phyloP scores from a whole-genome alignment of 2,113 vertebrate genomes.

The Asarcornis scutulata region DNA sequence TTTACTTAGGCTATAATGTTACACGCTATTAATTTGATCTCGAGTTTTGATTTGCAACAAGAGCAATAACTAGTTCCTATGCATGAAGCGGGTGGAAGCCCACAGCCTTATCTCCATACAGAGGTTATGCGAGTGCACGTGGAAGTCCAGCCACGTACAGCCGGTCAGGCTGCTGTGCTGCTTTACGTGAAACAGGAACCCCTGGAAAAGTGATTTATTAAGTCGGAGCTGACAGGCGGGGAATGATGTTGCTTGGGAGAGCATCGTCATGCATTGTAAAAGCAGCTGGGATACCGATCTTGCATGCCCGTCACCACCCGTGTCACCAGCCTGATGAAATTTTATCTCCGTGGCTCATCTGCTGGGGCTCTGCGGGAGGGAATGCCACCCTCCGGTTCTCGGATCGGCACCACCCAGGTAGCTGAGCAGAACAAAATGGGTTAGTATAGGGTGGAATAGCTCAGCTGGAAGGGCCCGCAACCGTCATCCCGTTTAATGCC shows the following conservation, averaged over 20 bases:
- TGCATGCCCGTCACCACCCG: fast-evolving
- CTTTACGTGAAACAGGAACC: background rate
- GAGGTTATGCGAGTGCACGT: background rate
- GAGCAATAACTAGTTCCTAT: background rate
- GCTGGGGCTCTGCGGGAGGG: background rate
- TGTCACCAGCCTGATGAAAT: background rate
- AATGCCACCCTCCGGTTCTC: background rate
- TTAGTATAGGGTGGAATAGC: no score
- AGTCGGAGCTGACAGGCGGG: background rate
- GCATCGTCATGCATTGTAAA: background rate
- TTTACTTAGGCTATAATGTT: background rate
- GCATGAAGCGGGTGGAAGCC: background rate
- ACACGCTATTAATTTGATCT: background rate
- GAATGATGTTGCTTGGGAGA: background rate
- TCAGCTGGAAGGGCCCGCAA: no score
- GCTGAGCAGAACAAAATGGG: background rate
- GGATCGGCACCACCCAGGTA: no score
- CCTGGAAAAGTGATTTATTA: background rate
- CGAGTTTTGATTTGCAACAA: slow-evolving; percentile 18
- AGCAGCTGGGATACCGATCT: background rate
- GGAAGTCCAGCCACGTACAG: background rate
- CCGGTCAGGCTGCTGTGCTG: background rate
- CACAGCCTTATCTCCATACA: background rate
- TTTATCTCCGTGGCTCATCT: fast-evolving
- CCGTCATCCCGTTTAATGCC: no score